Conservation (phyloP, 1,140 invertebrate genomes). For the Mycetomoellerius zeteki region DNA sequence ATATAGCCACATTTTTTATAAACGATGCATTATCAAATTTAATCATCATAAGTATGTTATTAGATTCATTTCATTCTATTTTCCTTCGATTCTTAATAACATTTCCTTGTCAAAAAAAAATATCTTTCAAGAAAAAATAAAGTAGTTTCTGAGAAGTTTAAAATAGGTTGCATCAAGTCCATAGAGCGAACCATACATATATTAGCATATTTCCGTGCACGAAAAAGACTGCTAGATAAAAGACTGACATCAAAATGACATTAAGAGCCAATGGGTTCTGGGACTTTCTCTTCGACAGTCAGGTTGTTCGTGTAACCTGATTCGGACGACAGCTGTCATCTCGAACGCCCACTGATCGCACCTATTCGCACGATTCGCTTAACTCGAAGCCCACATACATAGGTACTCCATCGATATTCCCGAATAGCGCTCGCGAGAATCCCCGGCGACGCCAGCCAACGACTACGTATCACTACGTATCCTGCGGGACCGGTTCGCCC, state of each 20-base stretch:
- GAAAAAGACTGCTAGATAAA: constrained; percentile 11
- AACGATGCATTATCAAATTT: constrained; percentile 2
- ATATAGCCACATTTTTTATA: background rate
- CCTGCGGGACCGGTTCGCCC: constrained; percentile 73
- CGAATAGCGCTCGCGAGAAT: constrained; percentile 56
- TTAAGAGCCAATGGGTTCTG: constrained; percentile 47
- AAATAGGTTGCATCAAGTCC: background rate
- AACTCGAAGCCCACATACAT: constrained; percentile 6
- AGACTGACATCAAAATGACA: constrained; percentile 47
- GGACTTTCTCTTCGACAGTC: constrained; percentile 70
- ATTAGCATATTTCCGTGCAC: constrained; percentile 20
- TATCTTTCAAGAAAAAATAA: background rate
- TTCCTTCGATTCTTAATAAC: background rate
- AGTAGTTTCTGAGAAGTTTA: background rate
- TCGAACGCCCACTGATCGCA: constrained; percentile 67
- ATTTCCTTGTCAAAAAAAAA: background rate
- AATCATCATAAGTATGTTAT: background rate
- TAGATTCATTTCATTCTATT: background rate
- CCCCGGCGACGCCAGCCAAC: background rate
- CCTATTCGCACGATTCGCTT: constrained; percentile 56
- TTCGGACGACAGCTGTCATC: constrained; percentile 59
- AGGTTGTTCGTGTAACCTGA: constrained; percentile 57
- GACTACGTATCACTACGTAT: constrained; percentile 13
- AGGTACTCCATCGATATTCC: constrained; percentile 20
- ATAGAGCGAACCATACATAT: background rate